These are phyloP conservation scores for Hemiscyllium ocellatum DNA, from an alignment of 2,113 vertebrate species.

Conservation along the genomic window DNA sequence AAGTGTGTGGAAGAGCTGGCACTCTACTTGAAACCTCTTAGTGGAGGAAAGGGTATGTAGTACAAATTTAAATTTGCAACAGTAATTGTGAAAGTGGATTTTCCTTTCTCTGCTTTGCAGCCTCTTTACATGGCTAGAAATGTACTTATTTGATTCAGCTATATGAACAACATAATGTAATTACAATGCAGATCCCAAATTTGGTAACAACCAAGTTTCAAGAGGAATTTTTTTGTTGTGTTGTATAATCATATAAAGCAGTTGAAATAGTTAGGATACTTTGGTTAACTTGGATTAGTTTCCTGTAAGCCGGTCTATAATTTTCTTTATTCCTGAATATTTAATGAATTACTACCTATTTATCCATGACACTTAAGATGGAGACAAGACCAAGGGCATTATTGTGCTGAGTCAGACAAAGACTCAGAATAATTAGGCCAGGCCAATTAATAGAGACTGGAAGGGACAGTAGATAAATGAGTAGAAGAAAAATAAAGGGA, in stretches of 20 bases:
- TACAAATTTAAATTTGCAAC: not conserved
- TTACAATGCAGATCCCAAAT: not conserved
- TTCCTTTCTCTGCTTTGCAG: not conserved
- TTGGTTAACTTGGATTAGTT: not conserved
- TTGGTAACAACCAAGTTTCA: not conserved
- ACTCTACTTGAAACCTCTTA: constrained; percentile 86
- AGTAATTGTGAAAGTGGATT: not conserved
- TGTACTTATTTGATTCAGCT: not conserved
- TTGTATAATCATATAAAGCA: not conserved
- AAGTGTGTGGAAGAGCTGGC: constrained; percentile 89
- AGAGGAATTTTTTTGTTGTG: not conserved
- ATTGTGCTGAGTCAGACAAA: not conserved
- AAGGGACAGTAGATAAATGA: not conserved
- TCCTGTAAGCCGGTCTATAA: not conserved
- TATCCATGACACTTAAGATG: not conserved
- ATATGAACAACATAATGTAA: not conserved
- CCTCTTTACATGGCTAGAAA: not conserved
- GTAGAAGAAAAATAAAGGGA: not conserved
- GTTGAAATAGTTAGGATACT: not conserved
- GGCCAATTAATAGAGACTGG: not conserved
- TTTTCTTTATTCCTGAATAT: not conserved
- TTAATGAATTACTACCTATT: not conserved
- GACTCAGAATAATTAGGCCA: not conserved
- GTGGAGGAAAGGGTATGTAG: constrained; percentile 81
- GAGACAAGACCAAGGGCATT: not conserved